A percentile compares a stretch with the other conserved stretches of the same genome.
These are phyloP conservation scores for Oryzias curvinotus DNA, from an alignment of 2,113 vertebrate species.

Conservation along the genomic window DNA sequence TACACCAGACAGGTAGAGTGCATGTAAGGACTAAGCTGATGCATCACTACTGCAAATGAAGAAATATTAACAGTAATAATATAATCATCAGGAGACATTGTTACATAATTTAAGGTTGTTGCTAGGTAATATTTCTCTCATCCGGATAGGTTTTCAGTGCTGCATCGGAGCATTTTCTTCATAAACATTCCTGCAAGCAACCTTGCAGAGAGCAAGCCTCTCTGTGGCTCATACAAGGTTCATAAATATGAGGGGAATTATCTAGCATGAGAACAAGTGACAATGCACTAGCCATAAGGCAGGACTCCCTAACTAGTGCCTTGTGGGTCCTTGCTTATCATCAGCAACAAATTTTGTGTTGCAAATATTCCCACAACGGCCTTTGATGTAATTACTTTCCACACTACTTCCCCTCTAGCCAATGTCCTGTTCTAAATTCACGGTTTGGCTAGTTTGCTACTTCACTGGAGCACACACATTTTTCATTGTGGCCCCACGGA, in stretches of 20 bases:
- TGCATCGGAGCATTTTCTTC: neutral
- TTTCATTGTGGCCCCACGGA: constrained; percentile 49
- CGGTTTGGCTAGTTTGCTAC: constrained; percentile 61
- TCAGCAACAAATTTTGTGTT: constrained; percentile 69
- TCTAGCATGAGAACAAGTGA: constrained; percentile 58
- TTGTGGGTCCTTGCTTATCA: constrained; percentile 70
- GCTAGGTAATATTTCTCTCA: too few species aligned
- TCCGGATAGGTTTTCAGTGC: neutral
- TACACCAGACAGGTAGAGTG: constrained; percentile 22
- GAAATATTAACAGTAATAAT: too few species aligned
- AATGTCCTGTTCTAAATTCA: constrained; percentile 72
- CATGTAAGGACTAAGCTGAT: neutral
- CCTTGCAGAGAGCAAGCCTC: constrained; percentile 29
- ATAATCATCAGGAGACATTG: too few species aligned
- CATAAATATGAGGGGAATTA: constrained; percentile 61
- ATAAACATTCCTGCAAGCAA: neutral
- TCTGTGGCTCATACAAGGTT: constrained; percentile 29
- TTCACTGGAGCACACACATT: constrained; percentile 60
- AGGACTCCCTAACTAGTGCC: constrained; percentile 68
- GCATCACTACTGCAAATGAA: constrained; percentile 7
- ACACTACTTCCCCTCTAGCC: constrained; percentile 70
- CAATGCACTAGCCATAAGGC: constrained; percentile 57
- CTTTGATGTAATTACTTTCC: constrained; percentile 80
- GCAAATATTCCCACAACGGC: constrained; percentile 73
- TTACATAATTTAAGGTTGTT: too few species aligned